Conservation (phyloP, 2,888 invertebrate genomes). For the Heteropelma amictum region DNA sequence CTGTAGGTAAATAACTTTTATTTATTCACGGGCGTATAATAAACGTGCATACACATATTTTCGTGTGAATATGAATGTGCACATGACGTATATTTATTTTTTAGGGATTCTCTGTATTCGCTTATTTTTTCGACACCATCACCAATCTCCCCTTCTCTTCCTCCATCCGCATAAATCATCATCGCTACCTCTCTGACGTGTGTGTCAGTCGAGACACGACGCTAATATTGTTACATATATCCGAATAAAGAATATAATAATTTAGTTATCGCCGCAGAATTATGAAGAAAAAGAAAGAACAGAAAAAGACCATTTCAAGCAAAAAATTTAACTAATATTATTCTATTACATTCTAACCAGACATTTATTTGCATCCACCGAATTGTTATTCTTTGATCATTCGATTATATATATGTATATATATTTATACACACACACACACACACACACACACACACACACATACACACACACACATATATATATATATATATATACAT, state of each 20-base stretch:
- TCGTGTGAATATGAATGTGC: slow-evolving; percentile 27
- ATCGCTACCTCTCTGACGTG: slow-evolving; percentile 22
- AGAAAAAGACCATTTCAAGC: slow-evolving; percentile 42
- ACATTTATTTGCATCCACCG: slow-evolving; percentile 76
- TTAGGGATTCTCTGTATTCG: slow-evolving; percentile 24
- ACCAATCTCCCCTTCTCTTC: neutral
- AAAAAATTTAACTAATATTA: slow-evolving; percentile 69
- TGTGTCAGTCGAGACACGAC: slow-evolving; percentile 34
- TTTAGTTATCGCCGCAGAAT: slow-evolving; percentile 57
- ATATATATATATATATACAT: slow-evolving; percentile 9
- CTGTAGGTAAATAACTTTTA: slow-evolving; percentile 46
- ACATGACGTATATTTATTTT: slow-evolving; percentile 42
- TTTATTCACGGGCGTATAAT: slow-evolving; percentile 43
- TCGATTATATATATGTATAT: slow-evolving; percentile 16
- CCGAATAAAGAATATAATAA: slow-evolving; percentile 49
- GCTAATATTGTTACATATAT: slow-evolving; percentile 48
- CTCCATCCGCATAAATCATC: slow-evolving; percentile 27
- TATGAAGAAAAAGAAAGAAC: slow-evolving; percentile 31
- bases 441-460: too few species aligned
- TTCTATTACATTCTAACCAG: slow-evolving; percentile 76
- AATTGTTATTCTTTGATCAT: slow-evolving; percentile 76
- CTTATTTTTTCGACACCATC: neutral
- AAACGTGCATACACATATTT: neutral
- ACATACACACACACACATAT: neutral
- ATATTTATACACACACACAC: too few species aligned